Evolutionary conservation across 2,888 invertebrate genomes (phyloP).

Genomic region (Cylindroiulus punctatus): DNA sequence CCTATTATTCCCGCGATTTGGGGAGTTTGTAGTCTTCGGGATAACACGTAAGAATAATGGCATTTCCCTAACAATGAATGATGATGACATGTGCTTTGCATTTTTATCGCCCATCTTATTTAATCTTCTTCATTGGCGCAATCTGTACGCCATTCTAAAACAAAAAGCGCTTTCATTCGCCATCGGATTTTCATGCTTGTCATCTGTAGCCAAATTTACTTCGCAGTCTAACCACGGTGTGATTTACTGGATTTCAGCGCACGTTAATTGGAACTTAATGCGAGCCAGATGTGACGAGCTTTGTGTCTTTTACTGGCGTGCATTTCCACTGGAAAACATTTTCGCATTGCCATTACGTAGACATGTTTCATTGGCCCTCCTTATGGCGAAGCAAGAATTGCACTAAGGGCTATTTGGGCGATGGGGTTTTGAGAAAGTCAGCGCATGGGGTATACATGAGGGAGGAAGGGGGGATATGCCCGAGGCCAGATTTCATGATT

Average conservation of each 20-base stretch:
- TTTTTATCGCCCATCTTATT: conserved; percentile 43
- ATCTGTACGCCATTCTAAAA: conserved; percentile 25
- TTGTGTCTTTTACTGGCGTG: background rate
- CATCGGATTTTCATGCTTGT: background rate
- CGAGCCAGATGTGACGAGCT: conserved; percentile 41
- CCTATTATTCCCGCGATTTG: background rate
- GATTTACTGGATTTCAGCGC: conserved; percentile 45
- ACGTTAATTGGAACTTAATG: conserved; percentile 45
- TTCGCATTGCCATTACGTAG: too few species aligned
- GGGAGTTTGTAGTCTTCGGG: background rate
- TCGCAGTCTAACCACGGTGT: background rate
- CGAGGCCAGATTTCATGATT: background rate
- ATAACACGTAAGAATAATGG: conserved; percentile 5
- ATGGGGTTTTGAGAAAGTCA: conserved; percentile 9
- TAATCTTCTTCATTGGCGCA: conserved; percentile 26
- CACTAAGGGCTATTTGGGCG: background rate
- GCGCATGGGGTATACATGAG: background rate
- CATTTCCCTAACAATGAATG: conserved; percentile 40
- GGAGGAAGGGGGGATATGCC: background rate
- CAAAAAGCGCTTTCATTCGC: conserved; percentile 32
- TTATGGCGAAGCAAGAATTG: background rate
- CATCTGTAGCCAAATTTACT: background rate
- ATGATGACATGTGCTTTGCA: conserved; percentile 36
- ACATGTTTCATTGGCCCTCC: background rate
- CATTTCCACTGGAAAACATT: background rate